Evolutionary conservation across 1,140 invertebrate genomes (phyloP).

Genomic region (Nilaparvata lugens): DNA sequence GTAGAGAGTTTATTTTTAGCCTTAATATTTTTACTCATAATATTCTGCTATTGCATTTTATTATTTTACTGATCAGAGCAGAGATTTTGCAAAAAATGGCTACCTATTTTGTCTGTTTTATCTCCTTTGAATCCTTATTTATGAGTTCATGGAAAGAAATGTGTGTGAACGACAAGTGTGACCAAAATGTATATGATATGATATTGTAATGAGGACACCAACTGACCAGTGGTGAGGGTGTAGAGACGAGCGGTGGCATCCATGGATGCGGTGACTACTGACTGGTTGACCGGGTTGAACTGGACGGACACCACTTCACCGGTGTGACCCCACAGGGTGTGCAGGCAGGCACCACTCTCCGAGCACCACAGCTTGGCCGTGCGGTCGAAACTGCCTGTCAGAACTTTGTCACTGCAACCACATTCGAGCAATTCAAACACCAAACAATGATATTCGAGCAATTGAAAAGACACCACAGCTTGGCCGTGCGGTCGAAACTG

Average conservation of each 20-base stretch:
- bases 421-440: too few relatives aligned
- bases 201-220: too few relatives aligned
- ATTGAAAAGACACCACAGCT: too few relatives aligned
- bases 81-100: too few relatives aligned
- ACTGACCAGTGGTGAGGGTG: conserved; percentile 47
- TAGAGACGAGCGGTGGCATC: conserved; percentile 62
- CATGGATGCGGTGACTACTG: conserved; percentile 64
- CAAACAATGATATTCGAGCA: too few relatives aligned
- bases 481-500: conserved; percentile 71
- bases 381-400: conserved; percentile 73
- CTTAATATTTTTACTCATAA: too few relatives aligned
- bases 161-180: too few relatives aligned
- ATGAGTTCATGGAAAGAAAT: too few relatives aligned
- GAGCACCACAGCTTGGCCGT: conserved; percentile 63
- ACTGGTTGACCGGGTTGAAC: conserved; percentile 50
- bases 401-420: conserved; percentile 53
- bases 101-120: background rate
- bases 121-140: too few relatives aligned
- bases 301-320: conserved; percentile 60
- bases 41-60: too few relatives aligned
- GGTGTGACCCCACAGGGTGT: conserved; percentile 59
- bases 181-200: too few relatives aligned
- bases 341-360: conserved; percentile 52
- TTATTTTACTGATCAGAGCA: too few relatives aligned
- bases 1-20: conserved; percentile 2